Evolutionary conservation across 64 coral and sea anemone genomes (phyloP).

Genomic region (Porites lutea): DNA sequence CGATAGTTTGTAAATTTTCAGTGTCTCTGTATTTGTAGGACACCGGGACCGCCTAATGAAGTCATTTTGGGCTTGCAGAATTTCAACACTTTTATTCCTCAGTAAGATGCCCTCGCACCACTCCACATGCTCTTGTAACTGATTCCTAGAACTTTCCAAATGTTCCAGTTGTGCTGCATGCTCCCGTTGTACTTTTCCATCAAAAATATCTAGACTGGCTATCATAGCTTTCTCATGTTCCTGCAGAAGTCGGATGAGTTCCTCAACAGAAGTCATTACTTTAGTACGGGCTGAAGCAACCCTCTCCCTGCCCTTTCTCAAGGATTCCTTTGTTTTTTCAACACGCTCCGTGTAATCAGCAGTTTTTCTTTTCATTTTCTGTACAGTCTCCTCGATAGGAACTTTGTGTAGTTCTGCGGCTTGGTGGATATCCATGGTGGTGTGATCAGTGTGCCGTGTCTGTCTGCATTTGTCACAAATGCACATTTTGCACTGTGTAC

Average conservation of each 20-base stretch:
- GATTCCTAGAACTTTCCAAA: slow-evolving; percentile 1
- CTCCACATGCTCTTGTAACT: slow-evolving; percentile 20
- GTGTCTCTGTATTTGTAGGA: slow-evolving; percentile 5
- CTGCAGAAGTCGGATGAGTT: slow-evolving; percentile 24
- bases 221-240: slow-evolving; percentile 18
- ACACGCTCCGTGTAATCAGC: neutral
- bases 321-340: neutral
- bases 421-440: too few species aligned
- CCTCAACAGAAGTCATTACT: slow-evolving; percentile 20
- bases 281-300: neutral
- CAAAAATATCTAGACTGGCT: slow-evolving; percentile 24
- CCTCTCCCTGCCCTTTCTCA: neutral
- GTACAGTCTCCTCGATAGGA: too few species aligned
- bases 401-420: too few species aligned
- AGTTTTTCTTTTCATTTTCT: neutral
- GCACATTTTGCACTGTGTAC: too few species aligned
- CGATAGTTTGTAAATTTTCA: neutral
- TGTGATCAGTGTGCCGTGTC: too few species aligned
- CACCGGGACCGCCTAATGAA: neutral
- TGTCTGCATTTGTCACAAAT: too few species aligned
- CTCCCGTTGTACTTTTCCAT: slow-evolving; percentile 7
- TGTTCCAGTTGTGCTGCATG: slow-evolving; percentile 5
- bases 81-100: slow-evolving; percentile 36
- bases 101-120: slow-evolving; percentile 27
- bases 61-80: neutral